Conservation (phyloP, 2,888 invertebrate species). For the Zaprionus bogoriensis region DNA sequence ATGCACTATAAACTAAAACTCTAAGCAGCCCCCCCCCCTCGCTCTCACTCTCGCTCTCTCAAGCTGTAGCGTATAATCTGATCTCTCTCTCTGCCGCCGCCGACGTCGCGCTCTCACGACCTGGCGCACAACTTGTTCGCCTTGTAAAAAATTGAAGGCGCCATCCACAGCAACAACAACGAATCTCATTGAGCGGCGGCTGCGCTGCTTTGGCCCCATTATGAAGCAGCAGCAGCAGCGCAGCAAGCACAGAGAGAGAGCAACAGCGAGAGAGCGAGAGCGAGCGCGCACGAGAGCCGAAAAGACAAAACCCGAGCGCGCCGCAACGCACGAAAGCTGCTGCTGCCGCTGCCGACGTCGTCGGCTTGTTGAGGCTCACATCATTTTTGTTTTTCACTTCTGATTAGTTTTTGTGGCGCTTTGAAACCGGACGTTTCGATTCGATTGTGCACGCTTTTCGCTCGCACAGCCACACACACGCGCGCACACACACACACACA, state of each 20-base stretch:
- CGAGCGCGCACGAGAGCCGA: too few relatives aligned
- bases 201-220: conserved; percentile 75
- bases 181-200: conserved; percentile 50
- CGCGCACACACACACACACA: conserved; percentile 21
- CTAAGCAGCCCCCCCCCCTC: conserved; percentile 20
- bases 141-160: conserved; percentile 67
- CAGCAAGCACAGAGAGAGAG: too few relatives aligned
- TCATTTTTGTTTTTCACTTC: conserved; percentile 66
- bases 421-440: conserved; percentile 70
- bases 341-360: conserved; percentile 5
- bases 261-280: too few relatives aligned
- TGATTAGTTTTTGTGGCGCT: conserved; percentile 79
- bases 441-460: conserved; percentile 54
- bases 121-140: conserved; percentile 73
- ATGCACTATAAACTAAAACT: conserved; percentile 21
- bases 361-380: conserved; percentile 24
- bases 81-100: conserved; percentile 5
- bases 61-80: conserved; percentile 13
- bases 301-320: conserved; percentile 11
- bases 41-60: conserved; percentile 13
- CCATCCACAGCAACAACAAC: conserved; percentile 35
- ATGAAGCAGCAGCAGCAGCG: too few relatives aligned
- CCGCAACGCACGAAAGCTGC: conserved; percentile 11
- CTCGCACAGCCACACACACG: conserved; percentile 21
- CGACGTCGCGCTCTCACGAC: conserved; percentile 30